phyloP scores from a whole-genome alignment of 2,888 invertebrate genomes.

The Euclidia mi region DNA sequence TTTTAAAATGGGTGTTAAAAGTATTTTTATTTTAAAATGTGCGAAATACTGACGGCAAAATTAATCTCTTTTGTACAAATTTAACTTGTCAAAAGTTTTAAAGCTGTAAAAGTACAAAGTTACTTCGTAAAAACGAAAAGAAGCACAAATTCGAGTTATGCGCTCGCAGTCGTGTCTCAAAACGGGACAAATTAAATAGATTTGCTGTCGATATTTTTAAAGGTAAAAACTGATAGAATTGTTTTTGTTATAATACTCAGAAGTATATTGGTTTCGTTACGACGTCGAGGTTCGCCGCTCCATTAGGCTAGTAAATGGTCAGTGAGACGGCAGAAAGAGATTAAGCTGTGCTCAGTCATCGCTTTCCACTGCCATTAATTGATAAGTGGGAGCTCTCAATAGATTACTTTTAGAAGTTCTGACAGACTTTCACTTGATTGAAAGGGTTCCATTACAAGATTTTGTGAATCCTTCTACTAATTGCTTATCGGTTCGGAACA shows the following conservation, averaged over 20 bases:
- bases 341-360: constrained; percentile 82
- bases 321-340: constrained; percentile 84
- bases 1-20: too few relatives aligned
- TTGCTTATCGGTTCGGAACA: constrained; percentile 18
- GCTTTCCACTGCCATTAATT: constrained; percentile 79
- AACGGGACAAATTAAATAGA: constrained; percentile 5
- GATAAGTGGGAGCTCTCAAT: constrained; percentile 72
- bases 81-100: too few relatives aligned
- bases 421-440: constrained; percentile 33
- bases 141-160: too few relatives aligned
- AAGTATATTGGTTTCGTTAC: constrained; percentile 72
- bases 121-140: too few relatives aligned
- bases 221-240: constrained; percentile 44
- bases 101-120: too few relatives aligned
- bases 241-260: constrained; percentile 69
- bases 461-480: constrained; percentile 21
- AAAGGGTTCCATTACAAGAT: constrained; percentile 31
- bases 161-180: background rate
- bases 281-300: constrained; percentile 67
- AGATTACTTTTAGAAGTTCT: constrained; percentile 59
- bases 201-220: constrained; percentile 12
- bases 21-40: too few relatives aligned
- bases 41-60: too few relatives aligned
- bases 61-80: too few relatives aligned
- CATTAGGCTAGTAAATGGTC: constrained; percentile 84